Evolutionary conservation across 2,113 vertebrate genomes (phyloP).

Genomic region (Corythoichthys intestinalis): DNA sequence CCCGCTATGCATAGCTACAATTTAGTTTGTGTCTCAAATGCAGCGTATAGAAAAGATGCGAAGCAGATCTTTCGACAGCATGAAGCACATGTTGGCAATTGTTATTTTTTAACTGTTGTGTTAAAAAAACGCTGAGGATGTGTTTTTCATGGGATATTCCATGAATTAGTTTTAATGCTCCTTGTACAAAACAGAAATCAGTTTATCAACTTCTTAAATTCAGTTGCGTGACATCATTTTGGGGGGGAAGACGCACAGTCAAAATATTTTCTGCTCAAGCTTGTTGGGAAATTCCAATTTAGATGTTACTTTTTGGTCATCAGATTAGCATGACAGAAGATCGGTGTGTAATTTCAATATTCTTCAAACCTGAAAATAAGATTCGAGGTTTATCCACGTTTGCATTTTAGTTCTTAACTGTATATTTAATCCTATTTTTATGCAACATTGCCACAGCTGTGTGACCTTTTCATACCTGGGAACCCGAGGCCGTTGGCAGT

Average conservation of each 20-base stretch:
- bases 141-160: not conserved
- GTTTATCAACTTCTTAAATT: conserved; percentile 24
- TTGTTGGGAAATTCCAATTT: too few relatives aligned
- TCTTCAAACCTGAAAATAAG: too few relatives aligned
- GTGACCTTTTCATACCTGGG: too few relatives aligned
- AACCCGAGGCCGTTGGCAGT: too few relatives aligned
- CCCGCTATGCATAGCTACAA: conserved; percentile 1
- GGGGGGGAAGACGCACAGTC: too few relatives aligned
- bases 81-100: not conserved
- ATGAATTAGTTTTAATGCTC: not conserved
- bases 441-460: too few relatives aligned
- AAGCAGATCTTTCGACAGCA: conserved; percentile 1
- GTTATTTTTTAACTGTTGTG: not conserved
- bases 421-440: too few relatives aligned
- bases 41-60: not conserved
- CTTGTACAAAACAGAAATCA: conserved; percentile 29
- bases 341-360: too few relatives aligned
- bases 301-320: too few relatives aligned
- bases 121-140: not conserved
- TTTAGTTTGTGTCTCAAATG: conserved; percentile 7
- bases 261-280: too few relatives aligned
- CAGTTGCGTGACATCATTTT: conserved; percentile 20
- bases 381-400: too few relatives aligned
- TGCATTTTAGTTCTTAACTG: too few relatives aligned
- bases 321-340: not conserved